A percentile compares a stretch with the other conserved stretches of the same genome.
These are phyloP conservation scores for Steinernema feltiae DNA, from an alignment of 1,140 invertebrate genomes.

Conservation along the genomic window DNA sequence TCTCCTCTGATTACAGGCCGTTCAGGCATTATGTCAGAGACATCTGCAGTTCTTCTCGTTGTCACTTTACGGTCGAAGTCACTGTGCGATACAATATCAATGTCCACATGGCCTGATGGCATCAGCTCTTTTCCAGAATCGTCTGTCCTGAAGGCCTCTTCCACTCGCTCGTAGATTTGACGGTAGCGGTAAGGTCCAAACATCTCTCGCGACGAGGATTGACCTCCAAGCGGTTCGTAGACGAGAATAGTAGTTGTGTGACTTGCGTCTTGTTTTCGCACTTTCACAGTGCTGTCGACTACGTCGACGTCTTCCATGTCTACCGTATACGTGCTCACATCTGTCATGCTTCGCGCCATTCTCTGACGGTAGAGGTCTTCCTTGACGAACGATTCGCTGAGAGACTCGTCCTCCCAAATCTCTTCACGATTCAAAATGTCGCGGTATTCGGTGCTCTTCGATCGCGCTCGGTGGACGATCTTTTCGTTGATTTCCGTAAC, in stretches of 20 bases:
- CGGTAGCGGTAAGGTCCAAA: background rate
- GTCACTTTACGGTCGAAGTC: too few species aligned
- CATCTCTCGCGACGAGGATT: background rate
- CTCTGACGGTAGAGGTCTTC: background rate
- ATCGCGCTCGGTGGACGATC: background rate
- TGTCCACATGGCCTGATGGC: too few species aligned
- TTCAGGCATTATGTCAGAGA: too few species aligned
- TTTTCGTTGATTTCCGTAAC: background rate
- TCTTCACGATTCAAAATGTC: background rate
- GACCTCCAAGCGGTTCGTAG: background rate
- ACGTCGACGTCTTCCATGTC: conserved; percentile 11
- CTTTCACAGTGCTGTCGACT: background rate
- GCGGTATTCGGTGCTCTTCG: conserved; percentile 2
- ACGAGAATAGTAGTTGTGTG: background rate
- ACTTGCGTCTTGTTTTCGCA: background rate
- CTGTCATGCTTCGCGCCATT: background rate
- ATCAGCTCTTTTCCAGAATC: background rate
- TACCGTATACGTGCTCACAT: background rate
- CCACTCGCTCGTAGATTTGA: background rate
- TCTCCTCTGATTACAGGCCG: too few species aligned
- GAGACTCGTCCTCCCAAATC: background rate
- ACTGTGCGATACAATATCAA: too few species aligned
- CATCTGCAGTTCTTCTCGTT: too few species aligned
- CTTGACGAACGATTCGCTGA: background rate
- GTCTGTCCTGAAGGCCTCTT: background rate